These are phyloP conservation scores for Smittia aterrima DNA, from an alignment of 2,888 invertebrate species.

Conservation along the genomic window DNA sequence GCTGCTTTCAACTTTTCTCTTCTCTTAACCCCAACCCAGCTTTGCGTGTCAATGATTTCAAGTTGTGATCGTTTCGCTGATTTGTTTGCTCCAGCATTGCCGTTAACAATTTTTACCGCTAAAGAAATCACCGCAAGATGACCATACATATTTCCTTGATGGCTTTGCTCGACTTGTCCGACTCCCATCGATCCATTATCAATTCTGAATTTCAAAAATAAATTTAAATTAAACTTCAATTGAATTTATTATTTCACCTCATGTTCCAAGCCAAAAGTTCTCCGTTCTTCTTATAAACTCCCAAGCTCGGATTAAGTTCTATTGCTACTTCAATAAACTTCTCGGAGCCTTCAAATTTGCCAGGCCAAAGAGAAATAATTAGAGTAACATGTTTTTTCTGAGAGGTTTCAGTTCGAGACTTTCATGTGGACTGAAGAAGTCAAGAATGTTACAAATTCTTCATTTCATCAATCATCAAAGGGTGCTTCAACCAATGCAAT, in stretches of 20 bases:
- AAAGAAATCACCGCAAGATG: neutral
- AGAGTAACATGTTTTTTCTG: neutral
- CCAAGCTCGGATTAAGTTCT: neutral
- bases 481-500: too few species aligned
- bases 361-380: neutral
- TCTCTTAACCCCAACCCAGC: neutral
- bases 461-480: too few species aligned
- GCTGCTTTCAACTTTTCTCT: neutral
- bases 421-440: too few species aligned
- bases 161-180: neutral
- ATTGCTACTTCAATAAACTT: neutral
- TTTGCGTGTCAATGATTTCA: neutral
- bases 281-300: neutral
- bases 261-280: neutral
- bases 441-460: too few species aligned
- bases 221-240: neutral
- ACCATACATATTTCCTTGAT: neutral
- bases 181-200: neutral
- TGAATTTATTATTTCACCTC: neutral
- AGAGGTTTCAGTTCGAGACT: neutral
- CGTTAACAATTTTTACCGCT: neutral
- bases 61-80: neutral
- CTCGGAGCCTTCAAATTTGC: conserved; percentile 2
- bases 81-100: neutral
- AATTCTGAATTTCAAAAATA: neutral